These are phyloP conservation scores for Dinoponera quadriceps DNA, from an alignment of 1,140 invertebrate species.

Conservation along the genomic window DNA sequence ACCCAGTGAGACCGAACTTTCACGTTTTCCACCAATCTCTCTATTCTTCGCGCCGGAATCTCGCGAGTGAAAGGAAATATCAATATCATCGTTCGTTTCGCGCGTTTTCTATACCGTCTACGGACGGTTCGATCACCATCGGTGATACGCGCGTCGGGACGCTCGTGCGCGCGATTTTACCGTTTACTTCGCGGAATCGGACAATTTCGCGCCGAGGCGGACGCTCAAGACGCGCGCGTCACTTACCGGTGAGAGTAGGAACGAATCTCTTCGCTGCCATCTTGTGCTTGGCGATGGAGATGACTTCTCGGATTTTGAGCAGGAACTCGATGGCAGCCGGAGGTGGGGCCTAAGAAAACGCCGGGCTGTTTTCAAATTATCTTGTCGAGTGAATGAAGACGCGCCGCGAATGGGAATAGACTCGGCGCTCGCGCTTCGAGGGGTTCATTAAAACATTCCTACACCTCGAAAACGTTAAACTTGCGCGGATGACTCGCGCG, in stretches of 20 bases:
- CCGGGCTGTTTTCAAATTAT: constrained; percentile 69
- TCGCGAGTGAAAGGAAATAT: too few relatives aligned
- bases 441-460: constrained; percentile 41
- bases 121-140: too few relatives aligned
- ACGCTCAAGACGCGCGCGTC: too few relatives aligned
- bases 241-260: constrained; percentile 89
- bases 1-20: not conserved
- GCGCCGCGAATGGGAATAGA: constrained; percentile 24
- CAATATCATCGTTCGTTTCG: too few relatives aligned
- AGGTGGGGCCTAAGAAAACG: constrained; percentile 90
- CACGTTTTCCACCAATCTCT: constrained; percentile 5
- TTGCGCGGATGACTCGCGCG: constrained; percentile 41
- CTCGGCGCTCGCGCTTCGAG: not conserved
- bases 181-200: not conserved
- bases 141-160: not conserved
- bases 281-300: constrained; percentile 94
- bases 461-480: constrained; percentile 29
- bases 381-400: constrained; percentile 36
- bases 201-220: not conserved
- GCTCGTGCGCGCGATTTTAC: not conserved
- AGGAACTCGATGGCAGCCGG: constrained; percentile 94
- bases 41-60: not conserved
- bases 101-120: too few relatives aligned
- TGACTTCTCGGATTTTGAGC: constrained; percentile 94
- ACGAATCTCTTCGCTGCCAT: constrained; percentile 93